phyloP scores from a whole-genome alignment of 2,797 vertebrate species.

The Pantherophis alleghaniensis region DNA sequence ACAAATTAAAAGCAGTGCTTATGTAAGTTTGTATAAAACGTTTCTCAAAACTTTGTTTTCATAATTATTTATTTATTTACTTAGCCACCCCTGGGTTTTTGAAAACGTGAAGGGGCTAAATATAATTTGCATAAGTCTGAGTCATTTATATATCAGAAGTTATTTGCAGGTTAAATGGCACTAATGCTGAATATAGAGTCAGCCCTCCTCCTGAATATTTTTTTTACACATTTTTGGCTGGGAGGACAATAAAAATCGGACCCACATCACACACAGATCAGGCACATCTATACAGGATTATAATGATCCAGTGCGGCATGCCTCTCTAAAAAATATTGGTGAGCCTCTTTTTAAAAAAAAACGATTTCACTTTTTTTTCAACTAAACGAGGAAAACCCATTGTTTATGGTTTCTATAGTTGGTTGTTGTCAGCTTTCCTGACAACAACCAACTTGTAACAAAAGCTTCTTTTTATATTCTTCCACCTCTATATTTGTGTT shows the following conservation, averaged over 20 bases:
- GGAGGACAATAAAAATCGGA: background rate
- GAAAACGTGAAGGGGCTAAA: background rate
- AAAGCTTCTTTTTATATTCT: background rate
- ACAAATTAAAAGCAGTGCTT: conserved; percentile 84
- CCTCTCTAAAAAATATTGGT: background rate
- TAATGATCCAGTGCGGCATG: background rate
- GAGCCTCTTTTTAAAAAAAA: background rate
- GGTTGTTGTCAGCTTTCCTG: background rate
- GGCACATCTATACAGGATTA: background rate
- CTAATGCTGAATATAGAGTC: background rate
- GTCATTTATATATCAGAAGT: background rate
- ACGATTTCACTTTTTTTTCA: background rate
- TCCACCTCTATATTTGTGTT: background rate
- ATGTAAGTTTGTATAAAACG: conserved; percentile 50
- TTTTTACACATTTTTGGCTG: background rate
- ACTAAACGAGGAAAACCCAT: background rate
- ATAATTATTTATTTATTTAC: background rate
- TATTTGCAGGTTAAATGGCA: background rate
- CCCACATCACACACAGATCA: background rate
- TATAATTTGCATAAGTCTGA: background rate
- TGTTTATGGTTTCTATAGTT: background rate
- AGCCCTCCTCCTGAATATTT: background rate
- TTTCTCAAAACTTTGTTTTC: conserved; percentile 16
- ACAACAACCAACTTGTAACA: background rate
- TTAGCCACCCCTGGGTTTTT: background rate